Conservation (phyloP, 2,113 vertebrate species). For the Parotia lawesii region DNA sequence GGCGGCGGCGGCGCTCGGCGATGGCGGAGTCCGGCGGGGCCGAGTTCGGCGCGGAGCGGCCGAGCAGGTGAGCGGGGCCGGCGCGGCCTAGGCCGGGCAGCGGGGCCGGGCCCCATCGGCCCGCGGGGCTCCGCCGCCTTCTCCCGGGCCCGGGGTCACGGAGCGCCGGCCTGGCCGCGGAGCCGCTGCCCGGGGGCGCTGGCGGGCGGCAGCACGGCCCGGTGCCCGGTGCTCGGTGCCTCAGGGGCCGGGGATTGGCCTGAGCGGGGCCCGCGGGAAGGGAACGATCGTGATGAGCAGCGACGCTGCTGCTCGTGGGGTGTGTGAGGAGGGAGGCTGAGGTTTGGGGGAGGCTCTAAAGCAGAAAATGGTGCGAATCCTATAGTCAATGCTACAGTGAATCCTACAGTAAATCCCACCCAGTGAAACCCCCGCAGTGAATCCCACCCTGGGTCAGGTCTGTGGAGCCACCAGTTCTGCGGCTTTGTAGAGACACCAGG, state of each 20-base stretch:
- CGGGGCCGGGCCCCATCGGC: not conserved
- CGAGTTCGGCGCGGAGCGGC: too few relatives aligned
- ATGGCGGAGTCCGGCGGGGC: too few relatives aligned
- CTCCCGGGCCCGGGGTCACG: not conserved
- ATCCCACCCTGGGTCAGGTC: not conserved
- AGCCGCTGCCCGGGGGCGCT: not conserved
- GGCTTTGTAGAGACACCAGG: fast-evolving
- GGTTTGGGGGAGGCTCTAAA: not conserved
- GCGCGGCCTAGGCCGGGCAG: not conserved
- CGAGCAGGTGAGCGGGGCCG: too few relatives aligned
- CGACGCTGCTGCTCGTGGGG: not conserved
- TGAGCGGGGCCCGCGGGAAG: not conserved
- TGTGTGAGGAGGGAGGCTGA: not conserved
- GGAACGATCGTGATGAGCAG: too few relatives aligned
- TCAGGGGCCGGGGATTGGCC: not conserved
- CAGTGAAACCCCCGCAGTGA: not conserved
- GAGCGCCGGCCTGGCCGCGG: too few relatives aligned
- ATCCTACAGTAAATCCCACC: too few relatives aligned
- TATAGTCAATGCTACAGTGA: not conserved
- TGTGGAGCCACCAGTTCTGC: fast-evolving
- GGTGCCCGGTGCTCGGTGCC: not conserved
- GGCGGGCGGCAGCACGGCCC: not conserved
- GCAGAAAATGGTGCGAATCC: fast-evolving
- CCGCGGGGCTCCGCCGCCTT: not conserved
- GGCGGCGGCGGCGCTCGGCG: too few relatives aligned